Base-by-base conservation (phyloP, 2,113 vertebrate genomes). In the Lucifuga dentata region DNA sequence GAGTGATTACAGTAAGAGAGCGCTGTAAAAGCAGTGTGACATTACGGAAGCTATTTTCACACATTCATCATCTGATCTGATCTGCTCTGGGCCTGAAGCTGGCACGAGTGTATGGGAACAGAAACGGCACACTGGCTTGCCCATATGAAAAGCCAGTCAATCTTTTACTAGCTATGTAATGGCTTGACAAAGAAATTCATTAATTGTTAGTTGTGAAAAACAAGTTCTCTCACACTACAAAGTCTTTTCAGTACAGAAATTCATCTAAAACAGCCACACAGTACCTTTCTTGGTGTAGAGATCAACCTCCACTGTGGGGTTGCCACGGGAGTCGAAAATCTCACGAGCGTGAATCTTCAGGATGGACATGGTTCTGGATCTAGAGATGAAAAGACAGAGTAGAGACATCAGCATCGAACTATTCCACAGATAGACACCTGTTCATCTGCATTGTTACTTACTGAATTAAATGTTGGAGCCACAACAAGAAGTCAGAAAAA, bases 311-410 rank as follows among this genome's bases (percentile, higher is more conserved):
- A 98, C 96, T 0, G 97, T 99, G 93, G 97, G 97, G 67, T 99
- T 99, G n/a, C 97, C 97, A 92, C 97, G 96, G 8, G 97, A 99
- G 92, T 99, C 97, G 3, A 99, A 95, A 87, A 99, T 99, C 86
- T 98, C 95, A 74, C 97, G 95, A 78, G 97, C 95, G 0, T 91
- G 83, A 74, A 99, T 81, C 93, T 93, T 98, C 46, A 94, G 91
- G 69, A 99, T 92, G 9, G 97, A 98, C 97, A 99, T 99, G 80
- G 75, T 95, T 84, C 82, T 73, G 19, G 86, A 89, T 89, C 95
- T 97, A 82, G 23, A 33, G 44, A 70, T 11, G 50, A 46, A 75
- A 71, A 1, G 8, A 65, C 10, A 78, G 13, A 2, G 19, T 58
- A 11, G 5, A 62, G 16, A 46, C 1, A 5, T 81, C 39, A 43